phyloP scores from a whole-genome alignment of 2,888 invertebrate species.

The Protonemura montana region DNA sequence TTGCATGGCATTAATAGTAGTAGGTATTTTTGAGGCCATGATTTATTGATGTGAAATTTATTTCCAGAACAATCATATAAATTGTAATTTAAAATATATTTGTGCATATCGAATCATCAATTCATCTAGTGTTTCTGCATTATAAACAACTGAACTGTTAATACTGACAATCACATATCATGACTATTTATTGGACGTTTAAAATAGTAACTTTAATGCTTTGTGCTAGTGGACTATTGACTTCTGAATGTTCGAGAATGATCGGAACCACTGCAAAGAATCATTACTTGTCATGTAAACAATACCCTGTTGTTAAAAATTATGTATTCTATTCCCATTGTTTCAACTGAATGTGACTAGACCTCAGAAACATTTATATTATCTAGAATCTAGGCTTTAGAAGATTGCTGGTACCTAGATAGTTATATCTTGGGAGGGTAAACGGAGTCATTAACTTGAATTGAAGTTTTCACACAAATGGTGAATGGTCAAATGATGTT shows the following conservation, averaged over 20 bases:
- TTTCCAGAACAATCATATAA: background rate
- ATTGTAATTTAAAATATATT: background rate
- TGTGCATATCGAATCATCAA: conserved; percentile 29
- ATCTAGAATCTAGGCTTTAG: background rate
- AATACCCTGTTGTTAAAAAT: background rate
- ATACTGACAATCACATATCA: conserved; percentile 38
- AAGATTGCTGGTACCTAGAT: background rate
- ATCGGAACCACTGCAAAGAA: background rate
- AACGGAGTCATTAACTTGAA: background rate
- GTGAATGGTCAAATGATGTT: background rate
- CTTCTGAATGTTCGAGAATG: background rate
- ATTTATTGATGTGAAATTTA: conserved; percentile 7
- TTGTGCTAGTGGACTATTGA: background rate
- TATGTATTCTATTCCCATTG: background rate
- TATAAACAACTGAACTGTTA: conserved; percentile 29
- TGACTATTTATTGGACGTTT: background rate
- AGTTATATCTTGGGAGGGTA: too few relatives aligned
- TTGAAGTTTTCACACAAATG: background rate
- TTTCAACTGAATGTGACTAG: background rate
- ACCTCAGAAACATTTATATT: background rate
- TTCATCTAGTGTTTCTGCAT: conserved; percentile 22
- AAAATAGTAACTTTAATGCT: background rate
- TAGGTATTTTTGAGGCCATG: background rate
- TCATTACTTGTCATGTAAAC: background rate
- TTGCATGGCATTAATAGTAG: background rate